Base-by-base conservation (phyloP, 2,797 vertebrate genomes). In the Anomalospiza imberbis region DNA sequence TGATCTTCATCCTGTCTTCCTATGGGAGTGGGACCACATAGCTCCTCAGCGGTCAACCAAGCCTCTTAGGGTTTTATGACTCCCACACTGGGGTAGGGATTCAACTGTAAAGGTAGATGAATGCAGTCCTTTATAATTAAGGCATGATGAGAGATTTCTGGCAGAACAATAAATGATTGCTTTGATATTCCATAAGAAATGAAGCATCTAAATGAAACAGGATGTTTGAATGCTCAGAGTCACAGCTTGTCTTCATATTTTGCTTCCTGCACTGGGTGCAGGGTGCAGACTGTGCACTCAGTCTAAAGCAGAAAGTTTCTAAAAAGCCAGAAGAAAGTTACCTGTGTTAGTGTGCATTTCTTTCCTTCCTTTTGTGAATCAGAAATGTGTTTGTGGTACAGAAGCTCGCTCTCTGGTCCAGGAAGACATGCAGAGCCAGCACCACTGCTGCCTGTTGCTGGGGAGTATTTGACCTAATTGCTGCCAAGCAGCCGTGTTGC, bases 401-500 rank as follows among this genome's bases (percentile, higher is more conserved):
- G 72, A 73, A 73, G 53, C 34, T 93, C 76, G 29, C 34, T 80
- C 31, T 90, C 20, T 63, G 63, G 2, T 36, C 32, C 80, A 71
- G 79, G 54, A 76, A 48, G 17, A 50, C 38, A 18, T 45, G 57
- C 53, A 90, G 70, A 95, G 89, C 79, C 88, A 95, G 63, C 88
- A 40, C n/a, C 17, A 17, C 57, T 61, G 88, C 74, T 84, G 76
- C 60, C 31, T 57, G 57, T 74, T 87, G 40, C 68, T 78, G 66
- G 50, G 75, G 75, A 92, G 29, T 54, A 16, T 83, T 83, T 88
- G 89, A 62, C 74, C 88, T 93, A 88, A 55, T 22, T 85, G 78
- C 89, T 96, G 94, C 91, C 91, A 88, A 95, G 89, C 54, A 89
- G 60, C 72, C 45, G 29, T 88, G 81, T 53, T 91, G 90, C 0